Percentiles rank a stretch among this genome's conserved stretches.
Conservation (phyloP, 2,888 invertebrate genomes). For the Fragum sueziense region DNA sequence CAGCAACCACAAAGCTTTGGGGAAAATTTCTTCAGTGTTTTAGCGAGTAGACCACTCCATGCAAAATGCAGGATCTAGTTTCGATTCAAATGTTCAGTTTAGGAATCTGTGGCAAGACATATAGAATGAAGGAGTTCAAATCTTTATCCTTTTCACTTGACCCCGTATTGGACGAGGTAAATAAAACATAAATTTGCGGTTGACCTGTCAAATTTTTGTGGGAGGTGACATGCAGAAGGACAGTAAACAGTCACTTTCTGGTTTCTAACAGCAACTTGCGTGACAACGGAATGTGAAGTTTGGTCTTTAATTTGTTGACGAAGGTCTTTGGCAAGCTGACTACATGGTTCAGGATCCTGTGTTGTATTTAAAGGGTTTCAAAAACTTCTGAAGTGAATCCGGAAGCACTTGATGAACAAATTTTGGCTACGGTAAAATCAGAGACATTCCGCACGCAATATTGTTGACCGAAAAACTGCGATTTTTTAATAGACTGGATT, state of each 20-base stretch:
- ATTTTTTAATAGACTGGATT: not conserved
- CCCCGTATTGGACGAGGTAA: no score
- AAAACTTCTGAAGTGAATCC: constrained; percentile 34
- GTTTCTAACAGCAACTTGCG: not conserved
- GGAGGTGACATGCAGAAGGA: not conserved
- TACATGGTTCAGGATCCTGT: constrained; percentile 4
- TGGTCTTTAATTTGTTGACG: not conserved
- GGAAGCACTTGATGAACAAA: constrained; percentile 32
- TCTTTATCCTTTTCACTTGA: no score
- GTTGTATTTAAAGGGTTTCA: constrained; percentile 3
- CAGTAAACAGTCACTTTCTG: not conserved
- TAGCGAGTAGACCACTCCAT: no score
- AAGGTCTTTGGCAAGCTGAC: not conserved
- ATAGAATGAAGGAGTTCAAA: no score
- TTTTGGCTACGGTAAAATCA: not conserved
- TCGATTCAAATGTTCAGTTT: no score
- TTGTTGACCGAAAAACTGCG: not conserved
- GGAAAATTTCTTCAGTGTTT: no score
- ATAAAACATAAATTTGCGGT: no score
- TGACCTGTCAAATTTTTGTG: constrained; percentile 15
- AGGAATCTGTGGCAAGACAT: no score
- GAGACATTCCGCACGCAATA: not conserved
- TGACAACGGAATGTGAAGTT: not conserved
- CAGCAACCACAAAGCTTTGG: no score
- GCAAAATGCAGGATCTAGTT: no score